Percentiles rank a stretch among this genome's conserved stretches.
Conservation (phyloP, 2,797 vertebrate species). For the Spinibarbus caldwelli region DNA sequence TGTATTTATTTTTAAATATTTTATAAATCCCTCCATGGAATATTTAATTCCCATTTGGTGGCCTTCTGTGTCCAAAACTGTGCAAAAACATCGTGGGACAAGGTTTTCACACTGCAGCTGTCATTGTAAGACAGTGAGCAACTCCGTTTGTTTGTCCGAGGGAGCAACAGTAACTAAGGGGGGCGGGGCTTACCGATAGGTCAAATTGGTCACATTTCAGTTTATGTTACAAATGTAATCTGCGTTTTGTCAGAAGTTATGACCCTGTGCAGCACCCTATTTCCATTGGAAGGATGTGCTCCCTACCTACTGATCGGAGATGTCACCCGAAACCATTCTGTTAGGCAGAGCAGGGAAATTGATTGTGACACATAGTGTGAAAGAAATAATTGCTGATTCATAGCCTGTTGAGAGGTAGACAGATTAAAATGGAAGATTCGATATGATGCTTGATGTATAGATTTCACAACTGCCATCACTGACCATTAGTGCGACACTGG, state of each 20-base stretch:
- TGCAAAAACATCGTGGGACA: too few species aligned
- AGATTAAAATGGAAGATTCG: constrained; percentile 65
- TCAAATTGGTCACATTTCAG: too few species aligned
- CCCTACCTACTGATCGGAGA: constrained; percentile 88
- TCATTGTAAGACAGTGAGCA: too few species aligned
- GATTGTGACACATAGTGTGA: constrained; percentile 88
- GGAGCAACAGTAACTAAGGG: too few species aligned
- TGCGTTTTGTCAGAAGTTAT: constrained; percentile 87
- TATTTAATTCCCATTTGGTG: too few species aligned
- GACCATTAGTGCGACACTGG: not conserved
- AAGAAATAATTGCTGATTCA: constrained; percentile 92
- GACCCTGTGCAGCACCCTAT: constrained; percentile 90
- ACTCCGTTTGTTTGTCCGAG: too few species aligned
- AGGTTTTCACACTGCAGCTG: too few species aligned
- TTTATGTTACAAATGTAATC: constrained; percentile 71
- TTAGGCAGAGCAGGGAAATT: constrained; percentile 85
- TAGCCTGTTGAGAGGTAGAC: constrained; percentile 74
- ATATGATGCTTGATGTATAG: constrained; percentile 58
- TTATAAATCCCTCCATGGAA: too few species aligned
- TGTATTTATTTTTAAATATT: too few species aligned
- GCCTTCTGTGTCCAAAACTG: too few species aligned
- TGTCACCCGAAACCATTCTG: constrained; percentile 95
- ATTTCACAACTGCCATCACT: constrained; percentile 31
- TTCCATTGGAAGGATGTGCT: constrained; percentile 82
- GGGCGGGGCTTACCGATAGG: too few species aligned